Evolutionary conservation across 2,888 invertebrate genomes (phyloP).

Genomic region (Odontothrips loti): DNA sequence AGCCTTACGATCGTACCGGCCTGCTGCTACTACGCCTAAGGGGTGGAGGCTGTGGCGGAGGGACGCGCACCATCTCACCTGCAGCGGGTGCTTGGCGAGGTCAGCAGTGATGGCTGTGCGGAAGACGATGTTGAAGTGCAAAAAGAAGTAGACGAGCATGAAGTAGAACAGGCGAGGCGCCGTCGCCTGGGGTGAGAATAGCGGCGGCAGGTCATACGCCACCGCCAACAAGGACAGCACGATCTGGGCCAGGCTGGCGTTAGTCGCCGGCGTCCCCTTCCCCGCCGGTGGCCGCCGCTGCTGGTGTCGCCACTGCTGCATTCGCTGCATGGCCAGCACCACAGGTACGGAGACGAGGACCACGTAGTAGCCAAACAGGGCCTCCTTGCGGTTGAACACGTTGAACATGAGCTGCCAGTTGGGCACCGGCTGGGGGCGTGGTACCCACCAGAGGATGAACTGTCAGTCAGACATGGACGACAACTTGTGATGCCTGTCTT

Average conservation of each 20-base stretch:
- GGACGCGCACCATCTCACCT: not conserved
- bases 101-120: slow-evolving; percentile 24
- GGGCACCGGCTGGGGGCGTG: not conserved
- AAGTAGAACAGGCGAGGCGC: slow-evolving; percentile 23
- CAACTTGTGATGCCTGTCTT: too few species aligned
- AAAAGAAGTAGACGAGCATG: slow-evolving; percentile 12
- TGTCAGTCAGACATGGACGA: not conserved
- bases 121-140: slow-evolving; percentile 27
- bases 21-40: too few species aligned
- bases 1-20: too few species aligned
- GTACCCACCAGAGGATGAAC: not conserved
- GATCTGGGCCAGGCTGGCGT: not conserved
- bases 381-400: not conserved
- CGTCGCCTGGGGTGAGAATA: not conserved
- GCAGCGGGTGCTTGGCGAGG: not conserved
- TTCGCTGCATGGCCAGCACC: not conserved
- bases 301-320: not conserved
- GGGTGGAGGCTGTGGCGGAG: not conserved
- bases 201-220: not conserved
- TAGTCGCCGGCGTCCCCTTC: not conserved
- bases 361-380: not conserved
- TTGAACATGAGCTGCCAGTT: not conserved
- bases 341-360: not conserved
- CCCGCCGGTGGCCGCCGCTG: not conserved
- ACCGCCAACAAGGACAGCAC: not conserved